These are phyloP conservation scores for human (Homo sapiens) DNA, from an alignment of 2,113 vertebrate species.

Conservation along the genomic window GRCh38 chr7:19360001-19360500, in stretches of 20 bases:
- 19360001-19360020: neutral
- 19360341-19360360: too few relatives aligned
- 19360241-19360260: neutral
- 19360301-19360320: too few relatives aligned
- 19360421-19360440: too few relatives aligned
- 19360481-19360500: too few relatives aligned
- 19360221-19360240: neutral
- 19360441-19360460: too few relatives aligned
- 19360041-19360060: neutral
- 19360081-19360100: neutral
- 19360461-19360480: too few relatives aligned
- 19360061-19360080: neutral
- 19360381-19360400: too few relatives aligned
- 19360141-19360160: neutral
- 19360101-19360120: neutral
- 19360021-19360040: neutral
- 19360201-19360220: neutral
- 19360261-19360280: too few relatives aligned
- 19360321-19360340: too few relatives aligned
- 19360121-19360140: neutral
- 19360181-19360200: neutral
- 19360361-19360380: too few relatives aligned
- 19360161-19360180: neutral
- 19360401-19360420: accelerated
- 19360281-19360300: too few relatives aligned